Conservation (phyloP, 2,888 invertebrate species). For the Caenorhabditis becei region DNA sequence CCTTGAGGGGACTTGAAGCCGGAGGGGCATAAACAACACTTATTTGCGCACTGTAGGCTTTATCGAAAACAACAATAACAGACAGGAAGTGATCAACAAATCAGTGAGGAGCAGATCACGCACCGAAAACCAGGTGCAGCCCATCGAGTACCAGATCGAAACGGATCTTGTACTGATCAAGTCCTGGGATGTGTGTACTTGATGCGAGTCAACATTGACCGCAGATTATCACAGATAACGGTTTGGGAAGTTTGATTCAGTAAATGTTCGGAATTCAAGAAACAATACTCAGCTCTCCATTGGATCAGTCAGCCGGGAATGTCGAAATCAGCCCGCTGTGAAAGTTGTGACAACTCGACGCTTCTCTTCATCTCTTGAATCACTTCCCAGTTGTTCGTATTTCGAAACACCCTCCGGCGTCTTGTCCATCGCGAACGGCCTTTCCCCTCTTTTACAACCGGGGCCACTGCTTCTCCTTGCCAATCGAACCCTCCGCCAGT, state of each 20-base stretch:
- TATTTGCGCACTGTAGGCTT: conserved; percentile 26
- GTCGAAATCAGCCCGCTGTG: not conserved
- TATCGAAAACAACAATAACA: conserved; percentile 20
- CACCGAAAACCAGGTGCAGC: not conserved
- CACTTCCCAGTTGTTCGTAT: conserved; percentile 19
- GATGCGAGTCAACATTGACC: no score
- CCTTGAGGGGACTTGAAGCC: not conserved
- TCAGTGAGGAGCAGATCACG: conserved; percentile 10
- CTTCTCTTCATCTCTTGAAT: not conserved
- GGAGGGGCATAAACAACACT: conserved; percentile 18
- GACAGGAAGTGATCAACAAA: conserved; percentile 11
- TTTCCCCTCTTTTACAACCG: conserved; percentile 46
- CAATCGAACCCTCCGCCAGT: conserved; percentile 18
- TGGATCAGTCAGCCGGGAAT: not conserved
- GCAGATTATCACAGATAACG: no score
- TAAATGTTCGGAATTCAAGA: no score
- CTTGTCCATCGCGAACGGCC: conserved; percentile 46
- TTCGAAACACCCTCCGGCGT: conserved; percentile 39
- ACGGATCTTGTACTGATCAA: not conserved
- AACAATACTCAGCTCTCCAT: no score
- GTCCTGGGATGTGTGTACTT: no score
- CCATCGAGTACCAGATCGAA: no score
- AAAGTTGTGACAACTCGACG: conserved; percentile 7
- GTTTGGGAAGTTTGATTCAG: no score
- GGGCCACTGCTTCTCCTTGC: conserved; percentile 1